Base-by-base conservation (phyloP, 2,113 vertebrate genomes). In the Macrotis lagotis region DNA sequence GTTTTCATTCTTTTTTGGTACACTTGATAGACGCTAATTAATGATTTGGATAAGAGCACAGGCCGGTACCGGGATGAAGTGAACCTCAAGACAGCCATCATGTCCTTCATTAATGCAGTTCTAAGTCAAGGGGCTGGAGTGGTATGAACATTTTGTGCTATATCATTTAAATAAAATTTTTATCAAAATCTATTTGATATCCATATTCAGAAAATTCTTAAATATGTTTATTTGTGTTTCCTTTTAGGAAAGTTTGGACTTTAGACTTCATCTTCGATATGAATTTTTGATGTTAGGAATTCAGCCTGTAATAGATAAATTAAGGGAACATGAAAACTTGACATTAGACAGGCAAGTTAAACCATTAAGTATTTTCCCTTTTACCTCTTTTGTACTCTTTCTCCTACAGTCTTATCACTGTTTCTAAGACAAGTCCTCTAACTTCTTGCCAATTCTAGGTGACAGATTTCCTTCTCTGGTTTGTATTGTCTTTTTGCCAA, bases 251-350 rank as follows among this genome's bases (percentile, higher is more conserved):
- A 99, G 99, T 97, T 98, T 99, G 98, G 99, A 99, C 98, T 99
- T 99, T 97, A 99, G 99, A 98, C 99, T 99, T 96, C 99, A 99
- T 96, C 99, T 99, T 95, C 98, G 99, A 98, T 99, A 99, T 0
- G 99, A 99, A 96, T 99, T 99, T 97, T 99, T 99, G 51, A 99
- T 99, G 99, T 98, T 99, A 49, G 99, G 99, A 93, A 99, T 99
- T 98, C 99, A 99, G 95, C 99, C 99, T 26, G 99, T 99, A 94
- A 99, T 99, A 51, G 99, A 99, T 97, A 99, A 99, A 97, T 98
- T 99, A 66, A 99, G 99, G 59, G 99, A 99, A 89, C 99, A 99
- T 95, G 99, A 99, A 97, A 99, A 99, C 98, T 99, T 99, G 66
- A 99, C 99, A 0, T 99, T 99, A 52, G 99, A 99, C 98, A 98